phyloP scores from a whole-genome alignment of 2,797 vertebrate species.

The Balearica regulorum region DNA sequence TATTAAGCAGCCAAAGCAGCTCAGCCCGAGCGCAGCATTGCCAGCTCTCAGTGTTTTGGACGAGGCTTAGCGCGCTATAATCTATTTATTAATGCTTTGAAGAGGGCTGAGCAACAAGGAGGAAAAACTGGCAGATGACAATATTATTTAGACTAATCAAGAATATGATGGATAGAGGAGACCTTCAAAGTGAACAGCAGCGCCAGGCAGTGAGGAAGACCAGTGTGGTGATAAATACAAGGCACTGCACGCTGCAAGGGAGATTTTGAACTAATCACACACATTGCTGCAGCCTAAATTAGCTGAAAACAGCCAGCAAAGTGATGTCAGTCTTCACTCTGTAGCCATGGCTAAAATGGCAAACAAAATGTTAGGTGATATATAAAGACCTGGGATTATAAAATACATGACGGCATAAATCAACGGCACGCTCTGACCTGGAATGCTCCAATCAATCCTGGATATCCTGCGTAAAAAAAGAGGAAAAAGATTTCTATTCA shows the following conservation, averaged over 20 bases:
- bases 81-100: constrained; percentile 33
- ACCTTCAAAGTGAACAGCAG: background rate
- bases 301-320: constrained; percentile 5
- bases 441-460: background rate
- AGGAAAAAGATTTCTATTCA: background rate
- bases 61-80: background rate
- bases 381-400: background rate
- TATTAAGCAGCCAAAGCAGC: background rate
- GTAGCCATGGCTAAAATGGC: background rate
- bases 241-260: background rate
- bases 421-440: background rate
- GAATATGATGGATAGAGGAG: background rate
- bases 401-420: background rate
- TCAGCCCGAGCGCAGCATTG: background rate
- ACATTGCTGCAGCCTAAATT: constrained; percentile 2
- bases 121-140: constrained; percentile 38
- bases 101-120: background rate
- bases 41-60: background rate
- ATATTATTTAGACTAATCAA: constrained; percentile 36
- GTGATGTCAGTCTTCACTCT: background rate
- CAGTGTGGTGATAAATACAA: background rate
- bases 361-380: background rate
- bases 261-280: constrained; percentile 13
- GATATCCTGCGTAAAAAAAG: background rate
- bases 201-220: background rate